Evolutionary conservation across 2,113 vertebrate species (phyloP), one percentile per base, ranked within the genome.

Genomic region (Dicrurus megarhynchus): DNA sequence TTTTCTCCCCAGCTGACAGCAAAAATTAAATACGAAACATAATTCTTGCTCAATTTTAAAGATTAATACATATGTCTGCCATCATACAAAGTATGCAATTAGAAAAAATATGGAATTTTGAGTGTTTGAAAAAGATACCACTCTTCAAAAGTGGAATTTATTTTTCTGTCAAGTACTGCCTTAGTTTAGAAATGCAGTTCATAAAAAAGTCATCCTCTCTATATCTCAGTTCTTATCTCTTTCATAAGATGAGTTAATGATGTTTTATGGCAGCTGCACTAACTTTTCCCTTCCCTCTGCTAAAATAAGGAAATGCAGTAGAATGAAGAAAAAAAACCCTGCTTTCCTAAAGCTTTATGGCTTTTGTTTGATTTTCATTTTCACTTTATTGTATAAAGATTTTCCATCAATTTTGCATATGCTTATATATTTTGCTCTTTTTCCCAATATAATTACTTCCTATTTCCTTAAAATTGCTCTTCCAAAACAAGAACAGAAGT

Each of bases 171-270:
- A 74, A 85, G 75, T 61, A 35, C 26, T 73, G 53, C 30, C 55
- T 82, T 37, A 89, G 46, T 73, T 91, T 82, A 92, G 87, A 91
- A 95, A 91, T 19, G 22, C 11, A 61, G 70, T 26, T 93, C 73
- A 94, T 82, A 71, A 87, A 69, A 60, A 71, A 81, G 20, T 75
- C 52, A 64, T 81, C 26, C 7, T 69, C 27, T 88, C 33, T 67
- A 3, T 74, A 78, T 78, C 68, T 78, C 53, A n/a, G 23, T 79
- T 84, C 53, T 90, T 81, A 63, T 41, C 78, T 95, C 42, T 57
- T 17, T 76, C 63, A 37, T 64, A 92, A 90, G 44, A 73, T 37
- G 49, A 50, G 42, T 37, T 84, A 77, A 84, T 46, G 44, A 81
- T 52, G 39, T 67, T 47, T 81, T 84, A 80, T 30, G 21, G 42